Percentiles rank a stretch among this genome's conserved stretches.
phyloP scores from a whole-genome alignment of 2,113 vertebrate species.

The Centropristis striata region DNA sequence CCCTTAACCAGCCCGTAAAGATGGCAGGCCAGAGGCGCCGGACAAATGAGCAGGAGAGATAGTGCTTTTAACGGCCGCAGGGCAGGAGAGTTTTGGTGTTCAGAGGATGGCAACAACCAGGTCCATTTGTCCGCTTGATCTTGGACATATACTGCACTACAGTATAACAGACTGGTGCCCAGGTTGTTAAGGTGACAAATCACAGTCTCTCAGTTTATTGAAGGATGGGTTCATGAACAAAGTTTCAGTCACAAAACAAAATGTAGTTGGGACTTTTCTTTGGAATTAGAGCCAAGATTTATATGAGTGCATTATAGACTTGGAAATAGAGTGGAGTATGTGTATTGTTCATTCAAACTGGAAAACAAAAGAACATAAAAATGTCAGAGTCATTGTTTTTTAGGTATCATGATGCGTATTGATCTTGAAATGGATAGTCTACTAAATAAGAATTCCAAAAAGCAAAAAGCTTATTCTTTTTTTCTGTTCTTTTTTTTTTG shows the following conservation, averaged over 20 bases:
- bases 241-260: background rate
- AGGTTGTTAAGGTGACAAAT: conserved; percentile 26
- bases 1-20: conserved; percentile 72
- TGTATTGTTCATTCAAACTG: background rate
- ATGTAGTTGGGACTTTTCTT: background rate
- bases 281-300: background rate
- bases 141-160: conserved; percentile 40
- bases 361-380: background rate
- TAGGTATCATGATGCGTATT: background rate
- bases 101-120: conserved; percentile 46
- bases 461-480: too few species aligned
- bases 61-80: conserved; percentile 60
- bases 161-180: conserved; percentile 16
- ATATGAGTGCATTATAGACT: background rate
- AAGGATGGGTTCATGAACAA: background rate
- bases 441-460: background rate
- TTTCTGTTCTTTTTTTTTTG: too few species aligned
- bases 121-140: conserved; percentile 65
- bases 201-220: background rate
- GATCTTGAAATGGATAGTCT: background rate
- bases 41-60: conserved; percentile 55
- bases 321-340: background rate
- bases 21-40: conserved; percentile 54
- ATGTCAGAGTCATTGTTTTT: too few species aligned
- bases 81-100: conserved; percentile 51